Percentiles rank a stretch among this genome's conserved stretches.
phyloP scores from a whole-genome alignment of 2,888 invertebrate genomes.

The Thalpophila matura region DNA sequence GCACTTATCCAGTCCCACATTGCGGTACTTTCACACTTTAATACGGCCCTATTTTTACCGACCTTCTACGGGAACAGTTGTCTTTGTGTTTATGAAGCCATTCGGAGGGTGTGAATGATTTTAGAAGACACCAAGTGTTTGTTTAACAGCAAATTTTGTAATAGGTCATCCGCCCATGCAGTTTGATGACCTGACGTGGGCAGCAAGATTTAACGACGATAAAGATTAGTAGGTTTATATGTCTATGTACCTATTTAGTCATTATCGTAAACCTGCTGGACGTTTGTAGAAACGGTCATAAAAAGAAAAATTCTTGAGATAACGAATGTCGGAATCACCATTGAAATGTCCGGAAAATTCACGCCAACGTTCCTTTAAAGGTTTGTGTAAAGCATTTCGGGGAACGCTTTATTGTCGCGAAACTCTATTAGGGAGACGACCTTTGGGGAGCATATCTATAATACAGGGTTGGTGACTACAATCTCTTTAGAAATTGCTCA shows the following conservation, averaged over 20 bases:
- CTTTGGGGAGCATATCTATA: constrained; percentile 52
- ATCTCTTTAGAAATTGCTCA: constrained; percentile 18
- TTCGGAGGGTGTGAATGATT: constrained; percentile 45
- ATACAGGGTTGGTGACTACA: constrained; percentile 47
- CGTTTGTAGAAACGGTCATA: constrained; percentile 4
- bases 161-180: constrained; percentile 51
- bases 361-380: constrained; percentile 33
- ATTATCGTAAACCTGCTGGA: background rate
- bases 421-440: constrained; percentile 68
- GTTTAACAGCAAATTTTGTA: constrained; percentile 54
- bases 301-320: constrained; percentile 3
- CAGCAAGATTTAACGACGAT: constrained; percentile 19
- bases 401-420: constrained; percentile 63
- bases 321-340: constrained; percentile 25
- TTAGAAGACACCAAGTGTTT: constrained; percentile 29
- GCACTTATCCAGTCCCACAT: constrained; percentile 56
- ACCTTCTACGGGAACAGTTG: constrained; percentile 36
- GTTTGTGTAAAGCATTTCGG: constrained; percentile 45
- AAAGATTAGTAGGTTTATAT: constrained; percentile 22
- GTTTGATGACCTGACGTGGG: constrained; percentile 57
- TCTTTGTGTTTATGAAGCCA: constrained; percentile 41
- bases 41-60: constrained; percentile 38
- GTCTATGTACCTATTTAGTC: constrained; percentile 16
- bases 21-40: constrained; percentile 40
- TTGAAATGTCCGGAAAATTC: constrained; percentile 48